phyloP scores from a whole-genome alignment of 1,140 invertebrate genomes.

The Heliothis virescens region DNA sequence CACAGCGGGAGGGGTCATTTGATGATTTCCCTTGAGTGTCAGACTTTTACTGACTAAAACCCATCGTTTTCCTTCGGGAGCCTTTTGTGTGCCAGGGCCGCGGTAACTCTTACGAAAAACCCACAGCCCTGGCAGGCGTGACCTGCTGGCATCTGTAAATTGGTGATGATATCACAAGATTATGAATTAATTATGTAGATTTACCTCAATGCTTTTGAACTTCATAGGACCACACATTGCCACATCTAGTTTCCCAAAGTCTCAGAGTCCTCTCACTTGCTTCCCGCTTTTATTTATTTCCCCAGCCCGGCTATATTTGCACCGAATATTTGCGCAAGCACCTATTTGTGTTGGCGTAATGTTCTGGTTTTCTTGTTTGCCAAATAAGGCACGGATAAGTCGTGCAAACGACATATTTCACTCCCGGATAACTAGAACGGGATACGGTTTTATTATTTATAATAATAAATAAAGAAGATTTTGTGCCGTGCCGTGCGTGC shows the following conservation, averaged over 20 bases:
- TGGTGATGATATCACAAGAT: too few relatives aligned
- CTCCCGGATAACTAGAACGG: slow-evolving; percentile 38
- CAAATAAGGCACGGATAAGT: slow-evolving; percentile 49
- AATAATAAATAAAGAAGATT: slow-evolving; percentile 34
- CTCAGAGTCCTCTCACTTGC: slow-evolving; percentile 1
- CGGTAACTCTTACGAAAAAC: too few relatives aligned
- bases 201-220: too few relatives aligned
- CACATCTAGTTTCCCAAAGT: slow-evolving; percentile 7
- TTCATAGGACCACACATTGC: neutral
- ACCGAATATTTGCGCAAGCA: slow-evolving; percentile 52
- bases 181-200: too few relatives aligned
- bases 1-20: too few relatives aligned
- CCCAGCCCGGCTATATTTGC: slow-evolving; percentile 52
- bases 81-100: too few relatives aligned
- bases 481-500: neutral
- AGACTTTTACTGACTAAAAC: too few relatives aligned
- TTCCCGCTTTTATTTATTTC: slow-evolving; percentile 58
- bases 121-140: too few relatives aligned
- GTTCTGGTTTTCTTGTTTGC: slow-evolving; percentile 52
- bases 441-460: slow-evolving; percentile 33
- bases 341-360: slow-evolving; percentile 59
- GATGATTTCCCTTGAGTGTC: too few relatives aligned
- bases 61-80: too few relatives aligned
- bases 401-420: slow-evolving; percentile 52
- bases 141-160: too few relatives aligned